phyloP scores from a whole-genome alignment of 2,888 invertebrate genomes.

The Notodonta ziczac region DNA sequence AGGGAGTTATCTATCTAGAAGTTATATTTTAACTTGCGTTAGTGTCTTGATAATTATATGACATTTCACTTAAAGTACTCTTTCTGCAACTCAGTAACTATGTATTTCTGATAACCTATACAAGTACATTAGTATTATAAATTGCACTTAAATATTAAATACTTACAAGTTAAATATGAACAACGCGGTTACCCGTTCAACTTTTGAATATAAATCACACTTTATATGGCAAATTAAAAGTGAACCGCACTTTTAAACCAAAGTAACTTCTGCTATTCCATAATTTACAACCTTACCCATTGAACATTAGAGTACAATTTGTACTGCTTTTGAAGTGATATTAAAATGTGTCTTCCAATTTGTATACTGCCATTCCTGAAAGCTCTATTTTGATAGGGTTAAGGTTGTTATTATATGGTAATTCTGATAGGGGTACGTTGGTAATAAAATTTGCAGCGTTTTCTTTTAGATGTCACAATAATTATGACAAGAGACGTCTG shows the following conservation, averaged over 20 bases:
- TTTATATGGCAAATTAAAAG: conserved; percentile 45
- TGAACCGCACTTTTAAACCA: conserved; percentile 33
- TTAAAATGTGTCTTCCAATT: conserved; percentile 18
- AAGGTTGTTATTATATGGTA: conserved; percentile 17
- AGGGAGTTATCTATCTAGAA: too few relatives aligned
- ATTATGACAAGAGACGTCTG: conserved; percentile 45
- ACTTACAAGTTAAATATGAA: conserved; percentile 5
- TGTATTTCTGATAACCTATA: too few relatives aligned
- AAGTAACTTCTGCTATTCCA: conserved; percentile 8
- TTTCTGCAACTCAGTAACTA: too few relatives aligned
- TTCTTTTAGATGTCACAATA: conserved; percentile 46
- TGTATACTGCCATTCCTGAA: conserved; percentile 5
- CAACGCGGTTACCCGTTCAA: conserved; percentile 26
- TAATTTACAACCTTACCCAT: conserved; percentile 11
- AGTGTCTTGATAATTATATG: too few relatives aligned
- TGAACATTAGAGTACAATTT: conserved; percentile 17
- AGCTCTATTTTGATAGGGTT: background rate
- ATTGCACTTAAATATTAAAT: conserved; percentile 19
- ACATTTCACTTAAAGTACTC: too few relatives aligned
- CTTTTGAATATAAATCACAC: conserved; percentile 42
- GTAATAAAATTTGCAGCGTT: conserved; percentile 32
- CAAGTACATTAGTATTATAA: too few relatives aligned
- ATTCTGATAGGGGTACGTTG: background rate
- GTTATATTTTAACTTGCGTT: too few relatives aligned
- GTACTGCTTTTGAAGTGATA: conserved; percentile 3